phyloP scores from a whole-genome alignment of 2,113 vertebrate species.

The Ifrita kowaldi region DNA sequence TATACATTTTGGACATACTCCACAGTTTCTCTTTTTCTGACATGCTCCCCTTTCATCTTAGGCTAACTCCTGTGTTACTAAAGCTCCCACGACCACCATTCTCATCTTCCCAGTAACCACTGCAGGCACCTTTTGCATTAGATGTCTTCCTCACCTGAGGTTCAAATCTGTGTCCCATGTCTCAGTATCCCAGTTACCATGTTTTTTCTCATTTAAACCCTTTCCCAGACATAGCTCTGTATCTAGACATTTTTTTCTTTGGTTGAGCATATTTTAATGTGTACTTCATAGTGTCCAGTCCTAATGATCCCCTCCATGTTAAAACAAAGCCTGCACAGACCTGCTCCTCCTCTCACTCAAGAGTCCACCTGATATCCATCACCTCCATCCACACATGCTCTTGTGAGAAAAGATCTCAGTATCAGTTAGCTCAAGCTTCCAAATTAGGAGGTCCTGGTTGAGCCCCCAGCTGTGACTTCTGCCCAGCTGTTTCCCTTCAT shows the following conservation, averaged over 20 bases:
- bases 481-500: background rate
- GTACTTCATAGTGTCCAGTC: background rate
- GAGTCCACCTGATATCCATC: background rate
- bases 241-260: background rate
- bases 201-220: background rate
- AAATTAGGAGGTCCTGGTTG: background rate
- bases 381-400: background rate
- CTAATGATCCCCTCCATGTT: background rate
- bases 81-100: background rate
- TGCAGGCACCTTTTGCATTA: background rate
- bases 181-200: background rate
- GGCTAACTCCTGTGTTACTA: background rate
- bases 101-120: background rate
- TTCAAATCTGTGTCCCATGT: background rate
- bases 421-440: background rate
- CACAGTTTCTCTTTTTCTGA: background rate
- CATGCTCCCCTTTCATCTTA: fast-evolving
- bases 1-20: background rate
- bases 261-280: background rate
- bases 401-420: background rate
- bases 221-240: background rate
- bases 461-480: background rate
- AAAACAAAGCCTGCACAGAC: background rate
- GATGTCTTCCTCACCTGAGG: background rate
- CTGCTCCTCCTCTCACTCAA: background rate